These are phyloP conservation scores for Crioceris asparagi DNA, from an alignment of 2,888 invertebrate genomes.

Conservation along the genomic window DNA sequence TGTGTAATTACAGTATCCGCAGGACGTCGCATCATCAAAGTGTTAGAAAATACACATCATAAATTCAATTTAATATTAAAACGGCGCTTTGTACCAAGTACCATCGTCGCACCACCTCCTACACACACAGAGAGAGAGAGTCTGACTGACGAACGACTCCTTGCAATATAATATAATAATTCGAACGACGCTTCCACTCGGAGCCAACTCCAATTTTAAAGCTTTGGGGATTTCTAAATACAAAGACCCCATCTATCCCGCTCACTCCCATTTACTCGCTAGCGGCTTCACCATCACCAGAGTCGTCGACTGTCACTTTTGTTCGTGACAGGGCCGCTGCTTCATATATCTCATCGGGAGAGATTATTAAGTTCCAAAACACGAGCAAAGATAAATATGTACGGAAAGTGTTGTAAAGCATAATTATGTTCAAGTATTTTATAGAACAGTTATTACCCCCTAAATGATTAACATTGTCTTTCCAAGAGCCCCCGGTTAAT, in stretches of 20 bases:
- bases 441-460: slow-evolving; percentile 14
- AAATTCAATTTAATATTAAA: slow-evolving; percentile 37
- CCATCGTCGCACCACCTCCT: too few relatives aligned
- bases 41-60: slow-evolving; percentile 33
- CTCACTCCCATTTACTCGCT: too few relatives aligned
- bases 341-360: slow-evolving; percentile 24
- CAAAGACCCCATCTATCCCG: slow-evolving; percentile 21
- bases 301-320: too few relatives aligned
- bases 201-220: slow-evolving; percentile 26
- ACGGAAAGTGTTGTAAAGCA: slow-evolving; percentile 11
- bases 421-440: neutral
- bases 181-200: too few relatives aligned
- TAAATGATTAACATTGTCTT: slow-evolving; percentile 18
- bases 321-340: slow-evolving; percentile 24
- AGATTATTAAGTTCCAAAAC: slow-evolving; percentile 17
- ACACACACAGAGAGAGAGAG: too few relatives aligned
- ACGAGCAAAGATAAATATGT: slow-evolving; percentile 15
- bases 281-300: too few relatives aligned
- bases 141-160: too few relatives aligned
- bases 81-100: slow-evolving; percentile 33
- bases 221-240: slow-evolving; percentile 18
- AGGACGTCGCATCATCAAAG: slow-evolving; percentile 35
- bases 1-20: slow-evolving; percentile 35
- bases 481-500: neutral
- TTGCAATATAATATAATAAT: too few relatives aligned